Base-by-base conservation (phyloP, 30 jellyfish, hydroid and myxozoan species). In the Nemopilema nomurai region DNA sequence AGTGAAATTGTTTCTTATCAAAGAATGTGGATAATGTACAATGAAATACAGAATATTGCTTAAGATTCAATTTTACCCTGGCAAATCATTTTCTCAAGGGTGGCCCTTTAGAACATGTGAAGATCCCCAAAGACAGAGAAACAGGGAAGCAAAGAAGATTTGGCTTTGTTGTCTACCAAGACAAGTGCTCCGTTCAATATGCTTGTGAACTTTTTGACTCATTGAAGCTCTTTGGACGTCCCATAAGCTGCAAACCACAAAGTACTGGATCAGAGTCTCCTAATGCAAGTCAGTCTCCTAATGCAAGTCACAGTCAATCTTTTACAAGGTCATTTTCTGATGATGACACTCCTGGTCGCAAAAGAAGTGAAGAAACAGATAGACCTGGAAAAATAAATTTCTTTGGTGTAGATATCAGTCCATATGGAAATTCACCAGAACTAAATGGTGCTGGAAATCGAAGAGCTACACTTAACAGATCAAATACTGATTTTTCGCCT, bases 191-290 rank as follows among this genome's bases (percentile, higher is more conserved):
- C 7, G 97, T 92, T 23, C 71, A 53, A 1, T 92, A 75, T 79
- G 95, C 98, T 18, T 92, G 98, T 51, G 98, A 92, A 70, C 90
- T 92, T 26, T 79, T 92, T 63, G 79, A 92, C 69, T 0, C 89
- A 16, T 79, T 92, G 74, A 77, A 50, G 49, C 81, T 92, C 67
- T 92, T 82, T 88, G 89, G 93, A 7, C 86, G 93, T 27, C 88
- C 98, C 9, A 82, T 92, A 25, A 81, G 72, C 32, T 92, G 98
- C 67, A 92, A 88, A 77, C 98, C 98, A 32, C 96, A 87, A 77
- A 50, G 25, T 13, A 41, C 6, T 41, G 57, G 57, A 41, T 41
- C 57, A 18, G 76, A 51, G n/a, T n/a, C n/a, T n/a, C 57, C 57
- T 3, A 41, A 41, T 3, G 57, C 57, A 41, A 41, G 9, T 41